Evolutionary conservation across 1,140 invertebrate genomes (phyloP).

Genomic region (Triops longicaudatus): DNA sequence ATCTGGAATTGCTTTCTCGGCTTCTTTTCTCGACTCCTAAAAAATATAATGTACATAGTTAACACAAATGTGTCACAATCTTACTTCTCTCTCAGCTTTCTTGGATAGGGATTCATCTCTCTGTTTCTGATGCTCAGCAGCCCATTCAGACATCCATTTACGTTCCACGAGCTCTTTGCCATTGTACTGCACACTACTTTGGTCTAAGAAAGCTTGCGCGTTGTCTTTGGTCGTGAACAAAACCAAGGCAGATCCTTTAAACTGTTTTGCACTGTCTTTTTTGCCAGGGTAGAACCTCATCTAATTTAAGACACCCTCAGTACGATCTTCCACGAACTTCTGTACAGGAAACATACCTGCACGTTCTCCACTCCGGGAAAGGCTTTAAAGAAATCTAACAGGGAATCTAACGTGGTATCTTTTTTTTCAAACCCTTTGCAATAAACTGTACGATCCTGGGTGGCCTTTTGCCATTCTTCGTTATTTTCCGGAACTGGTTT

Average conservation of each 20-base stretch:
- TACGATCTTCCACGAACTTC: not conserved
- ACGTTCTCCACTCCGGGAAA: slow-evolving; percentile 67
- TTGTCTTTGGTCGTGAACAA: slow-evolving; percentile 68
- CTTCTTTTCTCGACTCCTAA: not conserved
- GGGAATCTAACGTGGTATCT: slow-evolving; percentile 51
- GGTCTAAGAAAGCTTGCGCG: slow-evolving; percentile 55
- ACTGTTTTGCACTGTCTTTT: slow-evolving; percentile 51
- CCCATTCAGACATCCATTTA: not conserved
- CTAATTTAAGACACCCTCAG: slow-evolving; percentile 30
- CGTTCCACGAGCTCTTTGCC: slow-evolving; percentile 50
- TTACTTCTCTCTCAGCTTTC: slow-evolving; percentile 15
- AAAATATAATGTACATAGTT: not conserved
- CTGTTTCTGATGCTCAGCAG: not conserved
- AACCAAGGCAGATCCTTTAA: slow-evolving; percentile 84
- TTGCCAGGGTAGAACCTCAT: slow-evolving; percentile 63
- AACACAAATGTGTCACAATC: no score
- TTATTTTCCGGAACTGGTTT: slow-evolving; percentile 74
- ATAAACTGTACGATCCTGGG: slow-evolving; percentile 69
- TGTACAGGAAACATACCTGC: slow-evolving; percentile 43
- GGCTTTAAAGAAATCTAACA: slow-evolving; percentile 63
- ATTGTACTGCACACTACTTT: slow-evolving; percentile 58
- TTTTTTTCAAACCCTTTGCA: slow-evolving; percentile 78
- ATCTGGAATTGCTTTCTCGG: not conserved
- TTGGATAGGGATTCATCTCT: slow-evolving; percentile 1
- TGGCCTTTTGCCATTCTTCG: slow-evolving; percentile 68